These are phyloP conservation scores for Pemphigus obesinymphae DNA, from an alignment of 1,140 invertebrate species.

Conservation along the genomic window DNA sequence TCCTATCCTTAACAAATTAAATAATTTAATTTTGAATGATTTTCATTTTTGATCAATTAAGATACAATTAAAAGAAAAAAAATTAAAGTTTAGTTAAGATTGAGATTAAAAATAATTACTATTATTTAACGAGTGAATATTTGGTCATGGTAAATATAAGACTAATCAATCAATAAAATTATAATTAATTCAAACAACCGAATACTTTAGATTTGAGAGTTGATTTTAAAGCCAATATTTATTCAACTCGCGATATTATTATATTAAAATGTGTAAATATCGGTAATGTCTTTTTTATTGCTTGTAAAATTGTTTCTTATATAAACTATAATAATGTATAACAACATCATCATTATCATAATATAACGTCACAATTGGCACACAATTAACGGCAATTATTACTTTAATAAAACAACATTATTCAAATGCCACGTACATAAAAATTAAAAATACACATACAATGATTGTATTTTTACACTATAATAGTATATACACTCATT, in stretches of 20 bases:
- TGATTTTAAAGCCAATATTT: not conserved
- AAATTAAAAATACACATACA: not conserved
- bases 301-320: not conserved
- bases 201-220: not conserved
- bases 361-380: not conserved
- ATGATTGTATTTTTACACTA: too few species aligned
- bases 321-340: not conserved
- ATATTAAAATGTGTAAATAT: not conserved
- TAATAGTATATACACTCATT: too few species aligned
- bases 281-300: not conserved
- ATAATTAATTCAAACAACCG: too few species aligned
- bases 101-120: not conserved
- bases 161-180: not conserved
- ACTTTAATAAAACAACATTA: not conserved
- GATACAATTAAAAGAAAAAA: not conserved
- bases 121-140: not conserved
- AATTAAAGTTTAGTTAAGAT: not conserved
- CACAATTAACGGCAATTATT: not conserved
- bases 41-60: not conserved
- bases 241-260: not conserved
- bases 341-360: not conserved
- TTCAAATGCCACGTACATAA: not conserved
- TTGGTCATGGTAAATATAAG: not conserved
- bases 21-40: not conserved
- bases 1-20: not conserved